Conservation (phyloP, 1,140 invertebrate species). For the Papilio glaucus region DNA sequence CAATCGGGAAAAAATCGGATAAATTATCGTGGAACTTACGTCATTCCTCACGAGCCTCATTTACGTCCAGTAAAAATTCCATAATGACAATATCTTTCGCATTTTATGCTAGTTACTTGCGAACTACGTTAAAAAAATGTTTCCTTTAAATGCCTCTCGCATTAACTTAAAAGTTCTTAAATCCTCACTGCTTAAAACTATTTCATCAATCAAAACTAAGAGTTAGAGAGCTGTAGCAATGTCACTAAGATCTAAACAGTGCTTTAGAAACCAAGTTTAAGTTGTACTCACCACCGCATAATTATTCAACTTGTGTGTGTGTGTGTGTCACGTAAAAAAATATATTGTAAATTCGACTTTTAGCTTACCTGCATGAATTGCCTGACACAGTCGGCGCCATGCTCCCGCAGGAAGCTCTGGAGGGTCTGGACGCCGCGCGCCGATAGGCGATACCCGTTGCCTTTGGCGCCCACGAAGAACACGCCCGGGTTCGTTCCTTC, state of each 20-base stretch:
- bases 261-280: no score
- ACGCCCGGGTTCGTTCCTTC: slow-evolving; percentile 55
- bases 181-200: no score
- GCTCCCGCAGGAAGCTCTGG: slow-evolving; percentile 84
- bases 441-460: slow-evolving; percentile 84
- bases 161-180: no score
- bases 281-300: no score
- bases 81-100: no score
- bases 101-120: no score
- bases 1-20: not conserved
- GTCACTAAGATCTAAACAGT: no score
- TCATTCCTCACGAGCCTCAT: not conserved
- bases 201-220: no score
- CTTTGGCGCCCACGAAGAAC: slow-evolving; percentile 70
- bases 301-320: no score
- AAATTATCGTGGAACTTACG: not conserved
- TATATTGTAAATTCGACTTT: not conserved
- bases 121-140: no score
- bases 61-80: not conserved
- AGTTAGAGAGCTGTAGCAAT: no score
- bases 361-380: slow-evolving; percentile 85
- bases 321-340: not conserved
- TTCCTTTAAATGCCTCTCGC: no score
- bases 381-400: slow-evolving; percentile 85
- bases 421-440: slow-evolving; percentile 84